phyloP scores from a whole-genome alignment of 2,797 vertebrate species.

The Sebastes itinus region DNA sequence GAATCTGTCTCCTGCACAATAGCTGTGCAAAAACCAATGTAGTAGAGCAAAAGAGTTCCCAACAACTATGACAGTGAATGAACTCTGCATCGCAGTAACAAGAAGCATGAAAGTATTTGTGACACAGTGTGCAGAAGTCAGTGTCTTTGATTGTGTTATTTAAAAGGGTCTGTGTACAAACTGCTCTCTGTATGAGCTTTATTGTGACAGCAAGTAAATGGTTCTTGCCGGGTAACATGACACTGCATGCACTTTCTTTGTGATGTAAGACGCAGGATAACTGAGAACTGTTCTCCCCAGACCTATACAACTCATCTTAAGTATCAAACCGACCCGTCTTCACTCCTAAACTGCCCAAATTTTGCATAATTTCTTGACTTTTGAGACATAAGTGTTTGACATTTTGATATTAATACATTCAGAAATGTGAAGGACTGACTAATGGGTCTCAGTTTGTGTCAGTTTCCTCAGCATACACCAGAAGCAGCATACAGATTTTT shows the following conservation, averaged over 20 bases:
- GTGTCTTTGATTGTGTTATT: slow-evolving; percentile 20
- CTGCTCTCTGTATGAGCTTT: background rate
- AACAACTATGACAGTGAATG: slow-evolving; percentile 32
- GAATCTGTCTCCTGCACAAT: slow-evolving; percentile 52
- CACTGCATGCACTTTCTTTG: background rate
- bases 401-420: slow-evolving; percentile 6
- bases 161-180: slow-evolving; percentile 8
- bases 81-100: background rate
- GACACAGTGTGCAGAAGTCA: slow-evolving; percentile 9
- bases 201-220: background rate
- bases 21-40: slow-evolving; percentile 48
- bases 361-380: background rate
- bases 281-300: background rate
- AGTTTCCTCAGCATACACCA: background rate
- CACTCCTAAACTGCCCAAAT: background rate
- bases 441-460: background rate
- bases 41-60: slow-evolving; percentile 45
- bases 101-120: background rate
- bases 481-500: background rate
- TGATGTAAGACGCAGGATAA: slow-evolving; percentile 1
- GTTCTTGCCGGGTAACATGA: background rate
- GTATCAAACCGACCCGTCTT: background rate
- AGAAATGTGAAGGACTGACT: slow-evolving; percentile 2
- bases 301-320: background rate
- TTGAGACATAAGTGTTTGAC: background rate